Conservation (phyloP, 1,140 invertebrate species). For the Tachypleus tridentatus region DNA sequence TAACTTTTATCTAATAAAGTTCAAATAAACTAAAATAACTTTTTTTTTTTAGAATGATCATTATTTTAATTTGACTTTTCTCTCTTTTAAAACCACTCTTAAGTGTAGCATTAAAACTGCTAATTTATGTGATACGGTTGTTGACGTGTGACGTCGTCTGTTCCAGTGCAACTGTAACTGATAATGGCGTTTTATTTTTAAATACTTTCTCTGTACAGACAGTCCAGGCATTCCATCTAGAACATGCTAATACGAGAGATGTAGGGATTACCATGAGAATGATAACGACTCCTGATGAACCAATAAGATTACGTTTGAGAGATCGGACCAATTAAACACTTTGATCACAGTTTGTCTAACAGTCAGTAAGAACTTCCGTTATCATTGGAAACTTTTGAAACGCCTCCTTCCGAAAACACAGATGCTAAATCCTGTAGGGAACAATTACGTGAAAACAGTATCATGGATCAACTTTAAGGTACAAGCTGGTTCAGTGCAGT, state of each 20-base stretch:
- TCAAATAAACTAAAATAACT: too few species aligned
- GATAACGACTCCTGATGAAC: slow-evolving; percentile 25
- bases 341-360: too few species aligned
- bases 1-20: too few species aligned
- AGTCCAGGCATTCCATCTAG: slow-evolving; percentile 22
- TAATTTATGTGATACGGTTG: not conserved
- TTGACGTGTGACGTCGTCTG: not conserved
- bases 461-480: too few species aligned
- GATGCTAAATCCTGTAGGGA: too few species aligned
- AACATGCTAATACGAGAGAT: slow-evolving; percentile 16
- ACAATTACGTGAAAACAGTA: too few species aligned
- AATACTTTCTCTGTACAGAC: slow-evolving; percentile 6
- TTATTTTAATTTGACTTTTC: too few species aligned
- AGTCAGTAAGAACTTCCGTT: too few species aligned
- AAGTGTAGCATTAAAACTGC: not conserved
- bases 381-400: too few species aligned
- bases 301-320: slow-evolving; percentile 11
- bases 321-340: not conserved
- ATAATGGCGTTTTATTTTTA: slow-evolving; percentile 4
- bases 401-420: too few species aligned
- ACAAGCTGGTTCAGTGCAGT: too few species aligned
- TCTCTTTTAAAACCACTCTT: not conserved
- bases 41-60: too few species aligned
- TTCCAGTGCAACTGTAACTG: not conserved
- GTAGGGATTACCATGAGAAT: slow-evolving; percentile 24